phyloP scores from a whole-genome alignment of 1,140 invertebrate species.

The Ganaspis sp. region DNA sequence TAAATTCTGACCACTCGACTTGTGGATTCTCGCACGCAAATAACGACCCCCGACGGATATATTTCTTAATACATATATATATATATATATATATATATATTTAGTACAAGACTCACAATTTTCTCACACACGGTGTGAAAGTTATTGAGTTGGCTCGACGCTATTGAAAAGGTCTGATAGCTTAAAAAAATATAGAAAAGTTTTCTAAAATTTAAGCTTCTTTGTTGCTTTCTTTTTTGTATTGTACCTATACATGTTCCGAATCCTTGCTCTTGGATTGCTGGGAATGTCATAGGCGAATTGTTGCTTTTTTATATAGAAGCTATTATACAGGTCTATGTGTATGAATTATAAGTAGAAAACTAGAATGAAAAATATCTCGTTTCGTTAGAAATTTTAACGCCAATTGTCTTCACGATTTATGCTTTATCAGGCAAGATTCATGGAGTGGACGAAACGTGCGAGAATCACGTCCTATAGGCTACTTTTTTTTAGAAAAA shows the following conservation, averaged over 20 bases:
- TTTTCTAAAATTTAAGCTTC: background rate
- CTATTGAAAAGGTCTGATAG: background rate
- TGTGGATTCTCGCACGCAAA: constrained; percentile 54
- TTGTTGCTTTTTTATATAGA: background rate
- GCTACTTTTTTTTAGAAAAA: constrained; percentile 14
- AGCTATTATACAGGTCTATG: constrained; percentile 10
- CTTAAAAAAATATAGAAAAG: constrained; percentile 27
- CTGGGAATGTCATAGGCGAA: background rate
- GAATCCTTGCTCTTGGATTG: no score
- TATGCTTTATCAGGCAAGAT: constrained; percentile 6
- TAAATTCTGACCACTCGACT: constrained; percentile 55
- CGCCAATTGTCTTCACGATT: constrained; percentile 23
- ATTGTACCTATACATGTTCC: background rate
- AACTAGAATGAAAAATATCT: constrained; percentile 29
- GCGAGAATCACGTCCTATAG: constrained; percentile 23
- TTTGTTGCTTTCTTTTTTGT: background rate
- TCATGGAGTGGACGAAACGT: background rate
- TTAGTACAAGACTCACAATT: background rate
- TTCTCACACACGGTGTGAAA: constrained; percentile 26
- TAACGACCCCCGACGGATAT: constrained; percentile 7
- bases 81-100: background rate
- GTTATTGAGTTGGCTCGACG: constrained; percentile 6
- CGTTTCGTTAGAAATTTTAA: constrained; percentile 1
- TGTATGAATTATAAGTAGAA: constrained; percentile 22
- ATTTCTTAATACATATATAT: background rate